These are phyloP conservation scores for Euphydryas editha DNA, from an alignment of 2,888 invertebrate genomes.

Conservation along the genomic window DNA sequence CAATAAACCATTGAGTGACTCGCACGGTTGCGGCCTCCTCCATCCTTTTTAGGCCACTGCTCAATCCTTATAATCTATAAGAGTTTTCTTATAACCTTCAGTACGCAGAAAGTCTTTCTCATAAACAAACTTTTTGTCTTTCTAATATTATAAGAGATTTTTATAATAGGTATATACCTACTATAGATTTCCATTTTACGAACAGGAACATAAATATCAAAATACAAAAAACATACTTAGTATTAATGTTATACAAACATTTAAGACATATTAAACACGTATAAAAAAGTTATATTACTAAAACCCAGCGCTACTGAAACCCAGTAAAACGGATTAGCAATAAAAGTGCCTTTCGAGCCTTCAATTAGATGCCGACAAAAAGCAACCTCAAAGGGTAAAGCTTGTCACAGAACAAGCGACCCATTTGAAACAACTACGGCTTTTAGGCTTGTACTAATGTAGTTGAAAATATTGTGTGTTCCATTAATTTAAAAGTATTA, in stretches of 20 bases:
- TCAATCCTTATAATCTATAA: no score
- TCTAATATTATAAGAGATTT: no score
- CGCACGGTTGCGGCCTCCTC: no score
- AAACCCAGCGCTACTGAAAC: not conserved
- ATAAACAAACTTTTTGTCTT: no score
- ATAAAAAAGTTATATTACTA: not conserved
- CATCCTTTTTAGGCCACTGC: no score
- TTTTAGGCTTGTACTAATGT: conserved; percentile 10
- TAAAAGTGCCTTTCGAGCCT: conserved; percentile 22
- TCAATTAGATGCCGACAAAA: conserved; percentile 22
- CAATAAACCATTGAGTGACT: no score
- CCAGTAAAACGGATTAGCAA: conserved; percentile 20
- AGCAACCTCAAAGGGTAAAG: conserved; percentile 17
- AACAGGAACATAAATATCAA: no score
- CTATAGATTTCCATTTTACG: no score
- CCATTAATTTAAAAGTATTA: not conserved
- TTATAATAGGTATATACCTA: no score
- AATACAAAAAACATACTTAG: no score
- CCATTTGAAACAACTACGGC: conserved; percentile 18
- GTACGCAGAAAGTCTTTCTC: no score
- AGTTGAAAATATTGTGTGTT: not conserved
- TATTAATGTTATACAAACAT: not conserved
- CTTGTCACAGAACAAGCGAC: conserved; percentile 17
- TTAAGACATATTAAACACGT: not conserved
- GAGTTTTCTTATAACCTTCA: no score